phyloP scores from a whole-genome alignment of 1,140 invertebrate species.

The Euschistus heros region DNA sequence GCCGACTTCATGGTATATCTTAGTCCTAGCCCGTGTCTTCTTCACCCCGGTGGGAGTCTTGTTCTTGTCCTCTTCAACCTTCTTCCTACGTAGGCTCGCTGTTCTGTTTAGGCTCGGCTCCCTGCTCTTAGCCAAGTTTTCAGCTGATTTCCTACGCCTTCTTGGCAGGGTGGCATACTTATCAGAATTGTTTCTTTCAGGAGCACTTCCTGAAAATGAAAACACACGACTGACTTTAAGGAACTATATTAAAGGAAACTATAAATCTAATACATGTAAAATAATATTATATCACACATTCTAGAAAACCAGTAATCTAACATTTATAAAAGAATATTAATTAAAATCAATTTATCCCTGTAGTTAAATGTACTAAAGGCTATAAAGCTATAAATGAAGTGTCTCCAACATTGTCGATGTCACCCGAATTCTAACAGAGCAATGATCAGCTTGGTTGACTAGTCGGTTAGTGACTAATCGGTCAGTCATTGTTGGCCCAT shows the following conservation, averaged over 20 bases:
- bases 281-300: too few species aligned
- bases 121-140: conserved; percentile 26
- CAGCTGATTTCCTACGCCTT: conserved; percentile 37
- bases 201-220: neutral
- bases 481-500: too few species aligned
- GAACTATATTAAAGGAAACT: neutral
- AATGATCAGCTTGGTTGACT: too few species aligned
- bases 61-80: conserved; percentile 23
- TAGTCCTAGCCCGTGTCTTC: conserved; percentile 40
- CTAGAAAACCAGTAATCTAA: too few species aligned
- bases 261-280: too few species aligned
- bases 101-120: conserved; percentile 34
- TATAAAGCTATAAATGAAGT: too few species aligned
- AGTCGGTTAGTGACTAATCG: too few species aligned
- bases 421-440: too few species aligned
- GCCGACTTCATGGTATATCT: conserved; percentile 65
- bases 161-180: conserved; percentile 65
- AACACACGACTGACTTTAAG: neutral
- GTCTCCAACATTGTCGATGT: too few species aligned
- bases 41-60: conserved; percentile 31
- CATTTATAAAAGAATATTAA: too few species aligned
- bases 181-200: conserved; percentile 43
- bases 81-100: conserved; percentile 32
- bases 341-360: too few species aligned
- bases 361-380: too few species aligned